Base-by-base conservation (phyloP, 2,888 invertebrate species). In the Ceramica pisi region DNA sequence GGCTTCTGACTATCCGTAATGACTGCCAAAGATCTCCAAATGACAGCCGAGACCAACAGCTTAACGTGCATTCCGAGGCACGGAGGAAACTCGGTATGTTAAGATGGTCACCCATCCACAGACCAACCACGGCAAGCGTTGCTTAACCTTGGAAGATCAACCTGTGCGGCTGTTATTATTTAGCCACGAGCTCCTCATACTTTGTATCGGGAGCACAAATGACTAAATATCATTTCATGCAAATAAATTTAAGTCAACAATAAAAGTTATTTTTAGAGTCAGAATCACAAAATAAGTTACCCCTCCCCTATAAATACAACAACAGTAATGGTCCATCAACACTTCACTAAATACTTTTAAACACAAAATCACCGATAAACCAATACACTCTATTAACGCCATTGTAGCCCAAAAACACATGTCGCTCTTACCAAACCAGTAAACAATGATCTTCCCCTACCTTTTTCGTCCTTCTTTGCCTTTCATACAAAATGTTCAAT, bases 391-490 rank as follows among this genome's bases (percentile, higher is more conserved):
- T 78, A 77, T 41, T 46, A 66, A 90, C 88, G 82, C 84, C 87
- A 90, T 65, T 90, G 86, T 89, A 88, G 86, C 87, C 81, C 80
- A 78, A 88, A 80, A 92, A 91, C 91, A 92, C 90, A 92, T 92
- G 91, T 91, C 87, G 87, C 89, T 86, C 88, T 88, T 92, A 88
- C 82, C 78, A 83, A 75, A 78, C 91, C 87, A 91, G 57, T 80
- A 69, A 85, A 86, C 68, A 46, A 62, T 81, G 89, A 91, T 74
- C 89, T 81, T 74, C 82, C 65, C 67, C 75, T 64, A 76, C 76
- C 78, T 64, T 67, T 67, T 62, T 66, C 41, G 35, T 8, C 4
- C 9, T n/a, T 31, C 4, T 5, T 50, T 7, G 12, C 23, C 16
- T 1, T 26, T 57, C n/a, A n/a, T 10, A 14, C n/a, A 16, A 21